phyloP scores from a whole-genome alignment of 2,797 vertebrate species.

The Aulostomus chinensis region DNA sequence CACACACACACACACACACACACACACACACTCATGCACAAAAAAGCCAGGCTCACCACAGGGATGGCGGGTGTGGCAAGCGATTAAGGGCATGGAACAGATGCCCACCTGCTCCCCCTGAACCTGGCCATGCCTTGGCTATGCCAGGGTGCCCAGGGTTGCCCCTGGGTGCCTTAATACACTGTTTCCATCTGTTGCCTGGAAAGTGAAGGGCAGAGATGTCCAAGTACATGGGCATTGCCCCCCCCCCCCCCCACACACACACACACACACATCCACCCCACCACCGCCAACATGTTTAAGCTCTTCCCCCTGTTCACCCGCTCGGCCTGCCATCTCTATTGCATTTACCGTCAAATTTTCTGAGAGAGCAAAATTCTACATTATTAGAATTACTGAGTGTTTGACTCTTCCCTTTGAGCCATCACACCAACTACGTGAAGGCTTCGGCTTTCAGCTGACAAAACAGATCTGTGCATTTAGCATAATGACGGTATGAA shows the following conservation, averaged over 20 bases:
- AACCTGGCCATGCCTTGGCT: constrained; percentile 73
- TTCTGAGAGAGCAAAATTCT: constrained; percentile 45
- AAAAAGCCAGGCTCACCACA: constrained; percentile 68
- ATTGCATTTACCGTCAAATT: constrained; percentile 33
- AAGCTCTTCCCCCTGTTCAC: neutral
- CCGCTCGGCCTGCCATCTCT: constrained; percentile 27
- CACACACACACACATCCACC: no score
- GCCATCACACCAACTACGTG: constrained; percentile 45
- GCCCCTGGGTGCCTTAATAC: constrained; percentile 82
- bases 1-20: constrained; percentile 29
- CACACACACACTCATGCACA: constrained; percentile 38
- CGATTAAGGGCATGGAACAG: constrained; percentile 83
- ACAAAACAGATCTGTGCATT: constrained; percentile 64
- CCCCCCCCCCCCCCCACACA: neutral
- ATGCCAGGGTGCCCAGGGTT: constrained; percentile 76
- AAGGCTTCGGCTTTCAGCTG: constrained; percentile 54
- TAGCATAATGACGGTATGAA: constrained; percentile 64
- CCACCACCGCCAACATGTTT: neutral
- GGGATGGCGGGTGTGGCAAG: constrained; percentile 75
- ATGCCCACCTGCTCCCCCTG: constrained; percentile 84
- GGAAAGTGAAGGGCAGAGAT: constrained; percentile 79
- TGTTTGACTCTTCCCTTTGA: constrained; percentile 50
- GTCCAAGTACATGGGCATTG: constrained; percentile 68
- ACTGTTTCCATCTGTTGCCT: constrained; percentile 84
- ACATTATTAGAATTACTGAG: constrained; percentile 54